Percentiles rank a stretch among this genome's conserved stretches.
phyloP scores from a whole-genome alignment of 2,113 vertebrate species.

The Dipodomys merriami region DNA sequence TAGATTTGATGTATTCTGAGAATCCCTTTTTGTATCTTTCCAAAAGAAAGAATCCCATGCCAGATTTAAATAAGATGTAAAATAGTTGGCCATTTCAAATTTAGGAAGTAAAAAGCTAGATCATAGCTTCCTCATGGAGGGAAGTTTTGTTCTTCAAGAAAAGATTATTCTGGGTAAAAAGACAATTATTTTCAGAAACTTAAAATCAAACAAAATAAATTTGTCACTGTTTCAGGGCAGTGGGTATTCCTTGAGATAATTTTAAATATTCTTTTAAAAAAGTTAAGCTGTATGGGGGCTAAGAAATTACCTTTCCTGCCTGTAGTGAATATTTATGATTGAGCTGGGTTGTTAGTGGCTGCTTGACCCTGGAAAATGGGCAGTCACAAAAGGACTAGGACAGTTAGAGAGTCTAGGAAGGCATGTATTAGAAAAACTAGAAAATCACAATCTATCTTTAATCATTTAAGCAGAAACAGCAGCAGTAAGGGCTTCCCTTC shows the following conservation, averaged over 20 bases:
- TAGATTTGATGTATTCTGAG: conserved; percentile 8
- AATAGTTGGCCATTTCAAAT: conserved; percentile 47
- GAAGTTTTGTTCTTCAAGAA: conserved; percentile 37
- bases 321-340: not conserved
- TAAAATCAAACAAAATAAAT: not conserved
- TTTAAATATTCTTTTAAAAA: conserved; percentile 40
- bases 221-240: conserved; percentile 15
- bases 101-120: not conserved
- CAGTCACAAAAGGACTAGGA: not conserved
- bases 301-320: not conserved
- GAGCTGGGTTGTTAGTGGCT: not conserved
- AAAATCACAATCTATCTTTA: not conserved
- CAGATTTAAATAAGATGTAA: conserved; percentile 43
- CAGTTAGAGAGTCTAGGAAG: not conserved
- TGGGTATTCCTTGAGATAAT: conserved; percentile 11
- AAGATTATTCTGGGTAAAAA: conserved; percentile 36
- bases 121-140: not conserved
- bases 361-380: not conserved
- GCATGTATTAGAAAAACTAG: not conserved
- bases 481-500: not conserved
- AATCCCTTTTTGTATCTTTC: not conserved
- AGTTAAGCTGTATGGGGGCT: not conserved
- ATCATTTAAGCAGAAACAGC: not conserved
- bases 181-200: conserved; percentile 59
- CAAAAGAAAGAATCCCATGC: not conserved